A percentile compares a stretch with the other conserved stretches of the same genome.
phyloP scores from a whole-genome alignment of 2,113 vertebrate species.

The Mustela lutreola region DNA sequence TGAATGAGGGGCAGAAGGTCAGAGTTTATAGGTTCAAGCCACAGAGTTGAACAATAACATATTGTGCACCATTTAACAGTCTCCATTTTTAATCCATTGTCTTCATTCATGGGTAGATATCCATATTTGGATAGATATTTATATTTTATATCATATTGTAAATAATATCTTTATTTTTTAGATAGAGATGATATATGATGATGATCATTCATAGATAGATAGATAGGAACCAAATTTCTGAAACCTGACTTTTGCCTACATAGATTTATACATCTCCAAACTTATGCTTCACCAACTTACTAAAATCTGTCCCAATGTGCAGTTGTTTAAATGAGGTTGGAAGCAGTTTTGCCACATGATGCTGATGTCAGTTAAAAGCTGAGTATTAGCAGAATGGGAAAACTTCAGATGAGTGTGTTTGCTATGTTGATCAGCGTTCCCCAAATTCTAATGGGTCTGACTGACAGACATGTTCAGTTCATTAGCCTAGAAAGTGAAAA shows the following conservation, averaged over 20 bases:
- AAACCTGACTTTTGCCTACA: constrained; percentile 68
- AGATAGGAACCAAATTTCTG: constrained; percentile 64
- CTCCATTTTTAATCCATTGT: not conserved
- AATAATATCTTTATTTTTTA: not conserved
- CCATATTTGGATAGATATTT: not conserved
- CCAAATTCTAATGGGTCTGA: constrained; percentile 62
- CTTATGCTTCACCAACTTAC: constrained; percentile 79
- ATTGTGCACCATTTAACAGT: not conserved
- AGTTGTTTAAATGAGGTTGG: constrained; percentile 82
- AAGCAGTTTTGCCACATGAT: constrained; percentile 73
- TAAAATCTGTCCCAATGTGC: constrained; percentile 72
- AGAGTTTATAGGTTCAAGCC: constrained; percentile 29
- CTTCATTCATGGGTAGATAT: not conserved
- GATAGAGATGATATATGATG: not conserved
- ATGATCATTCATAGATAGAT: not conserved
- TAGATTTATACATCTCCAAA: constrained; percentile 78
- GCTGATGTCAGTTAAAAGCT: constrained; percentile 83
- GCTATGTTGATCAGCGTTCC: constrained; percentile 64
- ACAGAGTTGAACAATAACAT: not conserved
- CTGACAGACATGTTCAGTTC: constrained; percentile 70
- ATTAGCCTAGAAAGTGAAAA: constrained; percentile 70
- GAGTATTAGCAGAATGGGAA: constrained; percentile 75
- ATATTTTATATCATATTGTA: not conserved
- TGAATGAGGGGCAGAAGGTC: constrained; percentile 63
- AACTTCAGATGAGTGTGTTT: constrained; percentile 70